A percentile compares a stretch with the other conserved stretches of the same genome.
phyloP scores from a whole-genome alignment of 2,113 vertebrate species.

The Pterophyllum scalare region DNA sequence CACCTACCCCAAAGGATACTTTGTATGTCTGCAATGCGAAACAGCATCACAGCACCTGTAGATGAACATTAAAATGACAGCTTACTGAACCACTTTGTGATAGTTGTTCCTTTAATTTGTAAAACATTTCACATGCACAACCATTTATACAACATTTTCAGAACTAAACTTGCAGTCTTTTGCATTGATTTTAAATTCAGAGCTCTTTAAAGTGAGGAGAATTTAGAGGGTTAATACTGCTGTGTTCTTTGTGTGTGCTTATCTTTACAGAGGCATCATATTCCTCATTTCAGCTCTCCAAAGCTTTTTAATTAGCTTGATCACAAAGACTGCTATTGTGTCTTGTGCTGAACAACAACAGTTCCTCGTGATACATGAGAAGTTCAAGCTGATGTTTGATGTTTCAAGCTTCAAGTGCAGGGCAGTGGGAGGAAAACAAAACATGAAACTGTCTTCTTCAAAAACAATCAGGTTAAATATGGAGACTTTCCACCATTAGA shows the following conservation, averaged over 20 bases:
- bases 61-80: background rate
- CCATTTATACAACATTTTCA: no score
- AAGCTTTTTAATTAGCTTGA: conserved; percentile 15
- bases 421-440: background rate
- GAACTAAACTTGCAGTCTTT: background rate
- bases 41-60: no score
- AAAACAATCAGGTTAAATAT: background rate
- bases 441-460: background rate
- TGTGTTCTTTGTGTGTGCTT: background rate
- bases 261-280: background rate
- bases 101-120: no score
- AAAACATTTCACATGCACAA: no score
- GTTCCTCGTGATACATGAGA: background rate
- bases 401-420: background rate
- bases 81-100: no score
- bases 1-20: no score
- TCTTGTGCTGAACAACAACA: background rate
- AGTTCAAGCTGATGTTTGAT: background rate
- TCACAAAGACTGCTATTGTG: background rate
- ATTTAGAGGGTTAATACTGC: background rate
- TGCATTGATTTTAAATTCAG: background rate
- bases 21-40: no score
- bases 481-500: background rate
- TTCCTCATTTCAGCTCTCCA: background rate
- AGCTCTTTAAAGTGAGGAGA: background rate